A percentile compares a stretch with the other conserved stretches of the same genome.
phyloP scores from a whole-genome alignment of 1,140 invertebrate species.

The Monomorium pharaonis region DNA sequence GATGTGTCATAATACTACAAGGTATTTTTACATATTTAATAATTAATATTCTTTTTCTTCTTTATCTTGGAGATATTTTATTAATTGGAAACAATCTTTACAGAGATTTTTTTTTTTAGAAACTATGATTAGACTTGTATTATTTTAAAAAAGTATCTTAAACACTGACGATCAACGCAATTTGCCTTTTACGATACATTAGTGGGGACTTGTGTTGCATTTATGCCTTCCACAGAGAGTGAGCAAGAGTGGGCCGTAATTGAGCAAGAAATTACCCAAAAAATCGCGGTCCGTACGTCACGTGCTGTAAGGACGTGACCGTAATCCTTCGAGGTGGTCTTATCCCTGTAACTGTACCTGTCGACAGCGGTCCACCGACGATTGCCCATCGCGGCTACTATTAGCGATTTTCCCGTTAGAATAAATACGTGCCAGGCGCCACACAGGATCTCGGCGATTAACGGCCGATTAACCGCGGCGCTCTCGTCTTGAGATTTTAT shows the following conservation, averaged over 20 bases:
- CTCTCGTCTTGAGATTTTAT: constrained; percentile 51
- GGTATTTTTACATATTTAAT: background rate
- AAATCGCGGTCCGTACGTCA: background rate
- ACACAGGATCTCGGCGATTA: constrained; percentile 70
- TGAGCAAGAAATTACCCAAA: background rate
- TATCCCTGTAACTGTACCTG: constrained; percentile 70
- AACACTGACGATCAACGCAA: background rate
- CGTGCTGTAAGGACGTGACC: constrained; percentile 30
- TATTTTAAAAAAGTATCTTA: background rate
- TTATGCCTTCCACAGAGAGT: background rate
- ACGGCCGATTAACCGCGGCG: constrained; percentile 66
- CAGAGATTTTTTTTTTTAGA: no score
- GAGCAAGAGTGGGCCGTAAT: background rate
- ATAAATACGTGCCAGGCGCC: constrained; percentile 76
- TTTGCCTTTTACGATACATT: background rate
- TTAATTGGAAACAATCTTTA: background rate
- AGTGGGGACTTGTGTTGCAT: background rate
- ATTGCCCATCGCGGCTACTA: constrained; percentile 66
- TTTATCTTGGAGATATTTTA: background rate
- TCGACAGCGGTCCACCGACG: constrained; percentile 58
- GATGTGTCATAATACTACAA: background rate
- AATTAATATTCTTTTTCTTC: background rate
- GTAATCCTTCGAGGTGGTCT: constrained; percentile 64
- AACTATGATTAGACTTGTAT: no score
- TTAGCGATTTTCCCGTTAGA: constrained; percentile 78